A percentile compares a stretch with the other conserved stretches of the same genome.
Evolutionary conservation across 1,140 invertebrate species (phyloP).

Genomic region (Drosophila nigromelanica): DNA sequence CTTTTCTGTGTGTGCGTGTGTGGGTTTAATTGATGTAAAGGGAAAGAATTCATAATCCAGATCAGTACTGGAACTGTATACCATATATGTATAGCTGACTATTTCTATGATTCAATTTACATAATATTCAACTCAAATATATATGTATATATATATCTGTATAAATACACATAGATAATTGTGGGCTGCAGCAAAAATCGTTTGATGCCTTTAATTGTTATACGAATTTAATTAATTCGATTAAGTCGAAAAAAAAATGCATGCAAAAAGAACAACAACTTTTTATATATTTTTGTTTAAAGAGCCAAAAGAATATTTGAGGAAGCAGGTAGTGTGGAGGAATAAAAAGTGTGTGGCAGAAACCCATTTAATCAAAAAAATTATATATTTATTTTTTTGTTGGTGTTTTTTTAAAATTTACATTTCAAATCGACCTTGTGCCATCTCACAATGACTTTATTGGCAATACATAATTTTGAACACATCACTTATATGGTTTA

Average conservation of each 20-base stretch:
- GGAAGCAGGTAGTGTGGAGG: too few relatives aligned
- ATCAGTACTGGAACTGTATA: slow-evolving; percentile 18
- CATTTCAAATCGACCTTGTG: background rate
- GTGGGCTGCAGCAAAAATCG: background rate
- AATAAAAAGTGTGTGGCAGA: too few relatives aligned
- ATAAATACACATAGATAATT: background rate
- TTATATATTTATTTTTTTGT: background rate
- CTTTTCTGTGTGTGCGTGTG: slow-evolving; percentile 15
- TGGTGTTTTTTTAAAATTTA: too few relatives aligned
- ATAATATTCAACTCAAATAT: slow-evolving; percentile 41
- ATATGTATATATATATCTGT: too few relatives aligned
- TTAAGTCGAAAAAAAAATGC: slow-evolving; percentile 61
- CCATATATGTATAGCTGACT: slow-evolving; percentile 3
- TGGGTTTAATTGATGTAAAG: slow-evolving; percentile 59
- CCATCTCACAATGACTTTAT: too few relatives aligned
- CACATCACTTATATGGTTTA: too few relatives aligned
- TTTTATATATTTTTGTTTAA: background rate
- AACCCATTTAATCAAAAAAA: background rate
- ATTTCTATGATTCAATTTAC: slow-evolving; percentile 65
- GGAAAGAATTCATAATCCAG: slow-evolving; percentile 48
- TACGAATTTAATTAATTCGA: slow-evolving; percentile 77
- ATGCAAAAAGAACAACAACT: slow-evolving; percentile 29
- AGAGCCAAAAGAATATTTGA: background rate
- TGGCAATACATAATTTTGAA: too few relatives aligned
- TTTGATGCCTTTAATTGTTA: slow-evolving; percentile 48